Conservation (phyloP, 2,888 invertebrate species). For the Eretmocerus hayati region DNA sequence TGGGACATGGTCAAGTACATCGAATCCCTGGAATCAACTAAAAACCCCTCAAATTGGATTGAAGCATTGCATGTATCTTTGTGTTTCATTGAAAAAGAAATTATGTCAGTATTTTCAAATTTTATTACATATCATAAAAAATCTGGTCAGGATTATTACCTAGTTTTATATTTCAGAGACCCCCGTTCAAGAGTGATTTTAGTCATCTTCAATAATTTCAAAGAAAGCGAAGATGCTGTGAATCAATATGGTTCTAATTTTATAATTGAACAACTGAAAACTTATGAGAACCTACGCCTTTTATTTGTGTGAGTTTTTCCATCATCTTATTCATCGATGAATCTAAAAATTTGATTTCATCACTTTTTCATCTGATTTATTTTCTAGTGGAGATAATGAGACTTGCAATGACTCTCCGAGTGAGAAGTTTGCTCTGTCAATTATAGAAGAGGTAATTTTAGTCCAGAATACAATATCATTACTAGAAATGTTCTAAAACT, state of each 20-base stretch:
- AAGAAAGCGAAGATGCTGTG: slow-evolving; percentile 25
- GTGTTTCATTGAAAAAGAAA: slow-evolving; percentile 22
- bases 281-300: slow-evolving; percentile 15
- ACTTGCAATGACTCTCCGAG: slow-evolving; percentile 20
- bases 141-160: too few species aligned
- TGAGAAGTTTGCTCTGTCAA: slow-evolving; percentile 22
- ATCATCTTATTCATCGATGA: neutral
- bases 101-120: slow-evolving; percentile 20
- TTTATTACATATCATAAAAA: too few species aligned
- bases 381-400: slow-evolving; percentile 25
- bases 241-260: slow-evolving; percentile 19
- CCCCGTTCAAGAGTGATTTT: slow-evolving; percentile 13
- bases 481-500: too few species aligned
- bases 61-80: slow-evolving; percentile 27
- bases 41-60: slow-evolving; percentile 26
- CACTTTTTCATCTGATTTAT: slow-evolving; percentile 1
- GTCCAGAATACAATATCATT: too few species aligned
- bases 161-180: too few species aligned
- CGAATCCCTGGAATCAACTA: slow-evolving; percentile 19
- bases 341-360: neutral
- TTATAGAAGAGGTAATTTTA: slow-evolving; percentile 24
- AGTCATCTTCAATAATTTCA: slow-evolving; percentile 30
- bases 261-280: slow-evolving; percentile 17
- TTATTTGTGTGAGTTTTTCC: slow-evolving; percentile 29
- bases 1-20: slow-evolving; percentile 28